Evolutionary conservation across 2,888 invertebrate species (phyloP), one percentile per base, ranked within the genome.

Genomic region (Tortrix viridana): DNA sequence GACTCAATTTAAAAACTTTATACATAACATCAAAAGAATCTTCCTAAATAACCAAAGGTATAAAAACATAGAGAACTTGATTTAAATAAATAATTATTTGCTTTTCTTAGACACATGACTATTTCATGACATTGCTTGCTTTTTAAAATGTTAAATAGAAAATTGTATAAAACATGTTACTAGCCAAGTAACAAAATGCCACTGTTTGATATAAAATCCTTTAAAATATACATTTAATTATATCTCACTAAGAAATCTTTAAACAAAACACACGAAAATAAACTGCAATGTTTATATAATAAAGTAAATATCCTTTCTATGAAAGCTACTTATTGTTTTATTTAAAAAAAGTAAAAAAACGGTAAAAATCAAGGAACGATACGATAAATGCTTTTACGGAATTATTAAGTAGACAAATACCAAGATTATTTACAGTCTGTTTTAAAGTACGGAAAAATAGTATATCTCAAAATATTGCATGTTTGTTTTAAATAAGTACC

Each of bases 371-470:
- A 60, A 74, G 72, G 69, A 72, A 75, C 70, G 69, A 71, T 63
- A 66, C 61, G 61, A 76, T 88, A 88, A 88, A 88, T 88, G 88
- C 88, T 80, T 81, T 75, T 54, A 71, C 74, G 88, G 88, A 88
- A 88, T 88, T 75, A 76, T 76, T 75, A 60, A 64, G 63, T 63
- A 58, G 63, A 63, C 47, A 47, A 41, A 57, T 57, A 63, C 53
- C 63, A 63, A 18, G 46, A 37, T 52, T 62, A 63, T 63, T 47
- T 58, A 63, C 63, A 63, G 16, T 46, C 26, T 16, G 41, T 22
- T 53, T 18, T 38, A 26, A 60, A 48, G 43, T 26, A 6, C 16
- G n/a, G 4, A n/a, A 14, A 41, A 12, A 38, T 2, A 5, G 16
- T n/a, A 41, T n/a, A 16, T n/a, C 14, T n/a, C 41, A 16, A n/a